Evolutionary conservation across 2,797 vertebrate species (phyloP), one percentile per base, ranked within the genome.

Genomic region (Poliocrania exsul): DNA sequence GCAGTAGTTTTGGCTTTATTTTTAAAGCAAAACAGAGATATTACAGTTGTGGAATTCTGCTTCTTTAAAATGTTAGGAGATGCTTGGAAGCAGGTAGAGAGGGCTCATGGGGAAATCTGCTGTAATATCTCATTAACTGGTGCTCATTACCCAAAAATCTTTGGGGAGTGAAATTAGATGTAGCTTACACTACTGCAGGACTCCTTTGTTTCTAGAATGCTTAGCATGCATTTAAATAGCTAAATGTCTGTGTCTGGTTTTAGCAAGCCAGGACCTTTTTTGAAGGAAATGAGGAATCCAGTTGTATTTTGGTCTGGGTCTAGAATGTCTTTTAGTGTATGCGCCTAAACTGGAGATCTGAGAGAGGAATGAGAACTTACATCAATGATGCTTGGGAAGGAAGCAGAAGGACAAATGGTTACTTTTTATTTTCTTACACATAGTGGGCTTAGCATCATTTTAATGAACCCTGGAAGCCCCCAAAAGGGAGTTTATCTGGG

Each of bases 61-160:
- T 77, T n/a, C 37, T 85, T 54, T 73, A 18, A 31, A 79, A 24
- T 15, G 6, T 40, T 89, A 47, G 38, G 24, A 75, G 38, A 5
- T 79, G 25, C 23, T 78, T 77, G 44, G 65, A 81, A 95, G 71
- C 13, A 24, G 65, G 26, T 74, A n/a, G 73, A 64, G n/a, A 29
- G 17, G 49, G 18, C 31, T 84, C 9, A 20, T 42, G 38, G 47
- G 51, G 57, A 72, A 62, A 40, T 13, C 6, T 56, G 8, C 25
- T 70, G 20, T 31, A 62, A 11, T n/a, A 35, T 13, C n/a, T 71
- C 35, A 28, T 38, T 88, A 70, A 57, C 28, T 57, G 29, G 19
- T 56, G 23, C 29, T 88, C 18, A 12, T 69, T 81, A 71, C 8
- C 11, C 40, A 56, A 25, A 84, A 65, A 14, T 62, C 40, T 64